These are phyloP conservation scores for Carpatolechia fugitivella DNA, from an alignment of 2,888 invertebrate genomes.

Conservation along the genomic window DNA sequence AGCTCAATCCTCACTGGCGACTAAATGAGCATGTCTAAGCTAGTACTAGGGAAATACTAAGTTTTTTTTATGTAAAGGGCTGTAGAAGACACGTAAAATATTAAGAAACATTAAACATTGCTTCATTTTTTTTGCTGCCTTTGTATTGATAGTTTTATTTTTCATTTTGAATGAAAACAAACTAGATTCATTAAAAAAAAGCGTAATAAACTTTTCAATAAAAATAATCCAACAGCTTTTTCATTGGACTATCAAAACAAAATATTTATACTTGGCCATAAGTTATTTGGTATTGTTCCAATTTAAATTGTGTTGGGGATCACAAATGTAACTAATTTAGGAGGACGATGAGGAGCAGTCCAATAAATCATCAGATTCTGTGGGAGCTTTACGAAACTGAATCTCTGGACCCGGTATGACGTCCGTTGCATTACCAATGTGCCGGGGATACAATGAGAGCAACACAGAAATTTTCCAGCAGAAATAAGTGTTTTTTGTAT, in stretches of 20 bases:
- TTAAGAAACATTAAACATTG: too few relatives aligned
- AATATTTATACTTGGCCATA: background rate
- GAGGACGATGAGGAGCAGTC: slow-evolving; percentile 35
- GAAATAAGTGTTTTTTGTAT: too few relatives aligned
- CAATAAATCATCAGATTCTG: slow-evolving; percentile 47
- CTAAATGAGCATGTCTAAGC: too few relatives aligned
- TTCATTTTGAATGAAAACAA: too few relatives aligned
- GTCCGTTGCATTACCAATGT: slow-evolving; percentile 47
- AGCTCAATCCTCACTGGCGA: too few relatives aligned
- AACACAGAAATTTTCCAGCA: background rate
- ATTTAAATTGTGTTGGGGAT: slow-evolving; percentile 9
- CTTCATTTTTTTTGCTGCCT: too few relatives aligned
- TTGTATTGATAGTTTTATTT: too few relatives aligned
- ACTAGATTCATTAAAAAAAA: too few relatives aligned
- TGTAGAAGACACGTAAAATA: too few relatives aligned
- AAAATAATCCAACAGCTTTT: background rate
- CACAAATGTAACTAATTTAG: slow-evolving; percentile 18
- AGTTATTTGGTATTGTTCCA: slow-evolving; percentile 5
- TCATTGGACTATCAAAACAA: background rate
- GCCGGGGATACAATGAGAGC: slow-evolving; percentile 34
- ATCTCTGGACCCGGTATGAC: slow-evolving; percentile 43
- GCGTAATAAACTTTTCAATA: too few relatives aligned
- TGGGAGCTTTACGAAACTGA: slow-evolving; percentile 51
- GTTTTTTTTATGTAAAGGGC: too few relatives aligned
- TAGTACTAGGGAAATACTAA: too few relatives aligned